Conservation (phyloP, 1,140 invertebrate species). For the Leptopilina clavipes region DNA sequence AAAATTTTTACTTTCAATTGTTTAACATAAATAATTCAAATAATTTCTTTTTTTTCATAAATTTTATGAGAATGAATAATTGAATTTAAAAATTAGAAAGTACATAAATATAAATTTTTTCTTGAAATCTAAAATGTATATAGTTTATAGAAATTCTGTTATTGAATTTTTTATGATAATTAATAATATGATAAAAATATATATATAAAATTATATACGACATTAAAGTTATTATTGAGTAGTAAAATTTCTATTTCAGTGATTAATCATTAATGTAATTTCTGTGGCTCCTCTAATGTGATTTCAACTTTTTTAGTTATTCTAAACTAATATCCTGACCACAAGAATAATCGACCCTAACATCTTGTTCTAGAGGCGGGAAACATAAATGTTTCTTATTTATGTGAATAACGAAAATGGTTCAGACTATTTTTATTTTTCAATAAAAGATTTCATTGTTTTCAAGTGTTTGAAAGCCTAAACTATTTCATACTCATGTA, state of each 20-base stretch:
- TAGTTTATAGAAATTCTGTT: too few relatives aligned
- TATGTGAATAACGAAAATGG: too few relatives aligned
- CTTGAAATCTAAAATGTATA: too few relatives aligned
- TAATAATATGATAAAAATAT: slow-evolving; percentile 8
- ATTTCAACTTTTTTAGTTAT: background rate
- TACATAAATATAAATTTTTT: too few relatives aligned
- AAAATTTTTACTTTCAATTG: too few relatives aligned
- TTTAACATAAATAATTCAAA: too few relatives aligned
- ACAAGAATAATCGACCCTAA: background rate
- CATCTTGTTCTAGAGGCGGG: background rate
- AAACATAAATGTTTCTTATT: background rate
- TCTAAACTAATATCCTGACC: background rate
- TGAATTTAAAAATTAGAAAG: background rate
- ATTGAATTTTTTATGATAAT: background rate
- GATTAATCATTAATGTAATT: background rate
- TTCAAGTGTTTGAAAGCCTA: background rate
- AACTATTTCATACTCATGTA: background rate
- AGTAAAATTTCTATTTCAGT: slow-evolving; percentile 5
- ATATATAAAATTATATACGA: background rate
- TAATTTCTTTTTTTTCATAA: background rate
- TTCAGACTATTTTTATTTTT: too few relatives aligned
- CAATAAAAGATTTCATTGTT: background rate
- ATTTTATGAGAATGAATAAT: too few relatives aligned
- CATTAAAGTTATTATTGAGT: slow-evolving; percentile 4
- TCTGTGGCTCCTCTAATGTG: background rate